Evolutionary conservation across 1,140 invertebrate species (phyloP), one percentile per base, ranked within the genome.

Genomic region (Gerris buenoi): DNA sequence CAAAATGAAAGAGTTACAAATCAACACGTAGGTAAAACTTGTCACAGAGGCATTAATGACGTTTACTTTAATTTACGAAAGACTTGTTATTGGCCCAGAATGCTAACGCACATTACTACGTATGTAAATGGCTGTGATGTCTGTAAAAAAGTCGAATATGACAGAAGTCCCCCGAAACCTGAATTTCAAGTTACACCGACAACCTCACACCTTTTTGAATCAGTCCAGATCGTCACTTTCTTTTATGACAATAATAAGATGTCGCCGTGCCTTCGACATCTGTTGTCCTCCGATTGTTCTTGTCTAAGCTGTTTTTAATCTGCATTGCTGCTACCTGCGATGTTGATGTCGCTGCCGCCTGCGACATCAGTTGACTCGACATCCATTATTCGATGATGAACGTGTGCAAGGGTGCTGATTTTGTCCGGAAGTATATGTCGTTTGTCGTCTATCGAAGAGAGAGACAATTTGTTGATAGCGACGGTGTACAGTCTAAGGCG

Each of bases 101-200:
- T 63, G 62, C 26, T 63, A 5, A 27, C 15, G 13, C 3, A 15
- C 13, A 63, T 63, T n/a, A 10, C 25, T 2, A n/a, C 25, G 27
- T 25, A 25, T 13, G 27, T 63, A 26, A 27, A 63, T 63, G 27
- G 27, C n/a, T 63, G 62, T 13, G 62, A 25, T 27, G 5, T 27
- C 27, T 63, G 15, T 27, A 63, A 63, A 63, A 27, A 63, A 63
- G 22, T 63, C 13, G 27, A 63, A 27, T 63, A 63, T 27, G 62
- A 63, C 5, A 63, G 62, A 27, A 23, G 27, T 27, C 62, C 62
- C 5, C 15, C 25, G 13, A 63, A 63, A 63, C 62, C 2, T 13
- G 23, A 25, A 27, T 63, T n/a, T 27, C 3, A 63, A 63, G 10
- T 63, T 25, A 63, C 62, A 5, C 62, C 62, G 13, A 63, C 62